A percentile compares a stretch with the other conserved stretches of the same genome.
Conservation (phyloP, 2,888 invertebrate genomes). For the Microdon myrmicae region DNA sequence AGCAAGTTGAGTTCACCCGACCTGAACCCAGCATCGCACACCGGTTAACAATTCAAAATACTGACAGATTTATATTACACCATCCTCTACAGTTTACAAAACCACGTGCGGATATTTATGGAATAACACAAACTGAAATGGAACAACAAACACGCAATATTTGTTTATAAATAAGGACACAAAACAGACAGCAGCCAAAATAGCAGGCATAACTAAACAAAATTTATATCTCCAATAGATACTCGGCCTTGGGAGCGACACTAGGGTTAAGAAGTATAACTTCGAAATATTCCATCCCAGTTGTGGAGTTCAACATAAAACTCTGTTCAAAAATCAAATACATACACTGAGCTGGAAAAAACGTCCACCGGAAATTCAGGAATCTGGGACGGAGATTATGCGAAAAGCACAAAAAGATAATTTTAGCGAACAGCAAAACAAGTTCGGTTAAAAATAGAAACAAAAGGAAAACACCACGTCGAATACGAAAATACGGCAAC, state of each 20-base stretch:
- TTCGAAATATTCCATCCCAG: no score
- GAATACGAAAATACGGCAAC: no score
- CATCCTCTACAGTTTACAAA: no score
- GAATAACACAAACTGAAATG: slow-evolving; percentile 20
- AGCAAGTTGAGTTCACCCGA: no score
- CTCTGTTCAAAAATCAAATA: slow-evolving; percentile 7
- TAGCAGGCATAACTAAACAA: no score
- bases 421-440: slow-evolving; percentile 13
- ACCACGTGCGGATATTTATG: no score
- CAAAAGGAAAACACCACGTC: background rate
- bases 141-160: slow-evolving; percentile 31
- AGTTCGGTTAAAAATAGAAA: slow-evolving; percentile 2
- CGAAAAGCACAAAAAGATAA: slow-evolving; percentile 31
- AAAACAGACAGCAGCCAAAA: background rate
- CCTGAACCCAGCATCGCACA: no score
- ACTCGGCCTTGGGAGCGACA: no score
- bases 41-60: no score
- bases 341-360: slow-evolving; percentile 6
- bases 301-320: background rate
- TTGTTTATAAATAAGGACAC: slow-evolving; percentile 23
- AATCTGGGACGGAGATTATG: slow-evolving; percentile 37
- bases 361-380: slow-evolving; percentile 3
- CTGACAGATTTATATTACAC: no score
- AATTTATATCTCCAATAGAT: no score
- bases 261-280: no score